Percentiles rank a stretch among this genome's conserved stretches.
These are phyloP conservation scores for Pseudochirops cupreus DNA, from an alignment of 2,797 vertebrate species.

Conservation along the genomic window DNA sequence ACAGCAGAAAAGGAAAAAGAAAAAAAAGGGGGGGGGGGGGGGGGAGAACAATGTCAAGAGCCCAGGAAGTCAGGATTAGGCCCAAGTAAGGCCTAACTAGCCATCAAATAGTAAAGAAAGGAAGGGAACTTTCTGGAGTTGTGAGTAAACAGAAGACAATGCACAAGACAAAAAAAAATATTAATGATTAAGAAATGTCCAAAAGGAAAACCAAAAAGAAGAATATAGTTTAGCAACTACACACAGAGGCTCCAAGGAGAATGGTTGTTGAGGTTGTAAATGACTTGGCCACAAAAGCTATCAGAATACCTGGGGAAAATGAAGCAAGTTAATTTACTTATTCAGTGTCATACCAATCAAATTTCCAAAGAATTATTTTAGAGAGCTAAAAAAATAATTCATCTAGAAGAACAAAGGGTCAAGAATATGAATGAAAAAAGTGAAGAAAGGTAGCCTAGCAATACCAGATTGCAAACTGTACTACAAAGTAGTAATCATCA, in stretches of 20 bases:
- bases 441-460: neutral
- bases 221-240: neutral
- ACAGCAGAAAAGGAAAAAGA: neutral
- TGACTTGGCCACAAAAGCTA: neutral
- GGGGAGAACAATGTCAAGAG: neutral
- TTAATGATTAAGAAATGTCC: neutral
- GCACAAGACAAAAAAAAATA: neutral
- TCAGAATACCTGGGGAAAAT: neutral
- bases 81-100: neutral
- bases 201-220: neutral
- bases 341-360: neutral
- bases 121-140: neutral
- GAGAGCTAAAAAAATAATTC: neutral
- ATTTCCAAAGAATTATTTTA: neutral
- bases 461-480: neutral
- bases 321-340: neutral
- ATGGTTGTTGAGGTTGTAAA: neutral
- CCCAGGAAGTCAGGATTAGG: neutral
- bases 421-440: neutral
- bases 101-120: neutral
- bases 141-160: neutral
- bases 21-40: neutral
- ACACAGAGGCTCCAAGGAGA: neutral
- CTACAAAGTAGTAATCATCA: neutral
- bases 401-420: neutral